Conservation (phyloP, 1,140 invertebrate species). For the Brachionus rotundiformis region DNA sequence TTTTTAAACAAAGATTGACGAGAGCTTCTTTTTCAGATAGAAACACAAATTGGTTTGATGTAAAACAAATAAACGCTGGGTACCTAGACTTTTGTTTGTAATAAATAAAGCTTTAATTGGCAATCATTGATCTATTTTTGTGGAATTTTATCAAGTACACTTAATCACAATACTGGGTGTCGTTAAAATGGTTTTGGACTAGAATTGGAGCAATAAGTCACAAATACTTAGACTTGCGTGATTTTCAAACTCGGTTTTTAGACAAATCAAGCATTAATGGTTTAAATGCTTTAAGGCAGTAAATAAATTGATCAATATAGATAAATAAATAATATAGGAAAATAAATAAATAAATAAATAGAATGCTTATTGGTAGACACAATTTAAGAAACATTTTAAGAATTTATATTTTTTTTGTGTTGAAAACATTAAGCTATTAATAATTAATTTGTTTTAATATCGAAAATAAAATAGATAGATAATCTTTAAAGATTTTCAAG, state of each 20-base stretch:
- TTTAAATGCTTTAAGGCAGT: constrained; percentile 11
- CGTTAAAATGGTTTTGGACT: not conserved
- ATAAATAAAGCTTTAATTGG: not conserved
- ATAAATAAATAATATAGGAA: too few relatives aligned
- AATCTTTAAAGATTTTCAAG: not conserved
- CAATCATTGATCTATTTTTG: not conserved
- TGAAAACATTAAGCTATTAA: not conserved
- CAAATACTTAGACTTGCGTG: not conserved
- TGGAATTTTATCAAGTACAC: not conserved
- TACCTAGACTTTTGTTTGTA: constrained; percentile 10
- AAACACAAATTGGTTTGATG: not conserved
- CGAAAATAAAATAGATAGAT: not conserved
- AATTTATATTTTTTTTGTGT: not conserved
- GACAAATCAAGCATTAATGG: constrained; percentile 10
- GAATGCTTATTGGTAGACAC: not conserved
- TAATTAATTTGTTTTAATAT: not conserved
- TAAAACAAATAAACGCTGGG: not conserved
- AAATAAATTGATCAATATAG: constrained; percentile 4
- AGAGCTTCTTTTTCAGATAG: not conserved
- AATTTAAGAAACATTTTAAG: not conserved
- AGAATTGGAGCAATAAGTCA: not conserved
- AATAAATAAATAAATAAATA: constrained; percentile 17
- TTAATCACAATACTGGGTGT: constrained; percentile 1
- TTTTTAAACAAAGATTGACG: not conserved
- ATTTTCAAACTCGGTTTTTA: not conserved